A percentile compares a stretch with the other conserved stretches of the same genome.
Conservation (phyloP, 2,888 invertebrate species). For the Cacoxenus indagator region DNA sequence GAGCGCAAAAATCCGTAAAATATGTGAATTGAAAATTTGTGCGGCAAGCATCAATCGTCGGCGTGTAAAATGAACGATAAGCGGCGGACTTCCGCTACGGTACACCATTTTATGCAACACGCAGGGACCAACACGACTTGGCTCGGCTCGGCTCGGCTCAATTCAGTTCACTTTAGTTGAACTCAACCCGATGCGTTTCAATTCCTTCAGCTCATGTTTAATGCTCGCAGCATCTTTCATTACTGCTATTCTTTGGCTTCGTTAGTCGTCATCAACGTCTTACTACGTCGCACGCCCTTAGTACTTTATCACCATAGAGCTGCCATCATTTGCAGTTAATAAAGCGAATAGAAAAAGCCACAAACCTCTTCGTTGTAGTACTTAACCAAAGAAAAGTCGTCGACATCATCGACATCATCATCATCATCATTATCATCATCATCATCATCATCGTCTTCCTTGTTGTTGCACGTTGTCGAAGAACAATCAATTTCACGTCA, state of each 20-base stretch:
- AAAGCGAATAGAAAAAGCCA: slow-evolving; percentile 48
- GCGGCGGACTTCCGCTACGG: slow-evolving; percentile 32
- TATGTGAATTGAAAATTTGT: slow-evolving; percentile 54
- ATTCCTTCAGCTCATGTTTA: slow-evolving; percentile 8
- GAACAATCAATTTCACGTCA: slow-evolving; percentile 63
- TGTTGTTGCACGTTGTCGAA: no score
- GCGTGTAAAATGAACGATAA: slow-evolving; percentile 63
- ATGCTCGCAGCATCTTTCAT: background rate
- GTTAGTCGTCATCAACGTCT: background rate
- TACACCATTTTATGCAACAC: background rate
- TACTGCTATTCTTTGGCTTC: background rate
- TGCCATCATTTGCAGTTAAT: slow-evolving; percentile 47
- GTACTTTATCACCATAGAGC: background rate
- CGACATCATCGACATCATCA: background rate
- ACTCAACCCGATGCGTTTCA: slow-evolving; percentile 20
- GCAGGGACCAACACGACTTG: background rate
- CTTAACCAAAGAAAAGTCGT: slow-evolving; percentile 17
- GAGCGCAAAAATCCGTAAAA: slow-evolving; percentile 40
- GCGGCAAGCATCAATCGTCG: slow-evolving; percentile 47
- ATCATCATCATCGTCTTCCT: background rate
- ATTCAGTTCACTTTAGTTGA: background rate
- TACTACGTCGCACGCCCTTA: background rate
- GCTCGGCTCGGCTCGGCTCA: background rate
- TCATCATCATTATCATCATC: slow-evolving; percentile 1
- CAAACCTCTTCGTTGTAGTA: slow-evolving; percentile 37